A percentile compares a stretch with the other conserved stretches of the same genome.
phyloP scores from a whole-genome alignment of 2,797 vertebrate genomes.

The Hydrophis major region DNA sequence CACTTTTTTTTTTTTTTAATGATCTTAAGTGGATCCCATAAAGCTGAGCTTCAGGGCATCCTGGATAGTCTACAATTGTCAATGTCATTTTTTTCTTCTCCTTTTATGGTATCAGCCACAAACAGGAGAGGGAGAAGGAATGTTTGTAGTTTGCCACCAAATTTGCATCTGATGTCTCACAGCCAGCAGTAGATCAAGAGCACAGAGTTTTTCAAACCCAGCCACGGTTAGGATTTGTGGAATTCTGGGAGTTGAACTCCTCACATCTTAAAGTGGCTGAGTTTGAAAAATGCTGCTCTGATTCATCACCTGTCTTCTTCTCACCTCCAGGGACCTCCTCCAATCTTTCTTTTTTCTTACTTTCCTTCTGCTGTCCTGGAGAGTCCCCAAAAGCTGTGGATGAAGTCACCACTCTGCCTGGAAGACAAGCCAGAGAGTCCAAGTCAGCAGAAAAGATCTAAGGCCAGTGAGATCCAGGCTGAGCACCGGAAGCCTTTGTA shows the following conservation, averaged over 20 bases:
- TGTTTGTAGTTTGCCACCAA: background rate
- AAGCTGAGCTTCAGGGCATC: background rate
- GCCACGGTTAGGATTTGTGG: background rate
- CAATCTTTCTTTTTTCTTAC: background rate
- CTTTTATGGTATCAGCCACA: background rate
- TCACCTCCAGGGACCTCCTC: background rate
- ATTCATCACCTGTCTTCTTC: background rate
- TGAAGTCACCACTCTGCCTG: background rate
- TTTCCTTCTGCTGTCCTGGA: background rate
- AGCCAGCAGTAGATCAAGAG: background rate
- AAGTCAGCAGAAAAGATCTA: background rate
- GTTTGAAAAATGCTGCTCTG: background rate
- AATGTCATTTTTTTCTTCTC: background rate
- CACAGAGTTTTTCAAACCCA: background rate
- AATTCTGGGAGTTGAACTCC: background rate
- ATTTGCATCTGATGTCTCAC: background rate
- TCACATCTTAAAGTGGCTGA: background rate
- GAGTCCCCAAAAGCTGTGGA: fast-evolving
- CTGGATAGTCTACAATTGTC: background rate
- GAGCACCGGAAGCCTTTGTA: background rate
- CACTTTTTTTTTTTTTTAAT: background rate
- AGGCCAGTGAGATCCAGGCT: background rate
- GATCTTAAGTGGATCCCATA: background rate
- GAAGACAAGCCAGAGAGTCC: fast-evolving
- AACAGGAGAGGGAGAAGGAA: background rate